Conservation (phyloP, 1,140 invertebrate species). For the Penaeus vannamei region DNA sequence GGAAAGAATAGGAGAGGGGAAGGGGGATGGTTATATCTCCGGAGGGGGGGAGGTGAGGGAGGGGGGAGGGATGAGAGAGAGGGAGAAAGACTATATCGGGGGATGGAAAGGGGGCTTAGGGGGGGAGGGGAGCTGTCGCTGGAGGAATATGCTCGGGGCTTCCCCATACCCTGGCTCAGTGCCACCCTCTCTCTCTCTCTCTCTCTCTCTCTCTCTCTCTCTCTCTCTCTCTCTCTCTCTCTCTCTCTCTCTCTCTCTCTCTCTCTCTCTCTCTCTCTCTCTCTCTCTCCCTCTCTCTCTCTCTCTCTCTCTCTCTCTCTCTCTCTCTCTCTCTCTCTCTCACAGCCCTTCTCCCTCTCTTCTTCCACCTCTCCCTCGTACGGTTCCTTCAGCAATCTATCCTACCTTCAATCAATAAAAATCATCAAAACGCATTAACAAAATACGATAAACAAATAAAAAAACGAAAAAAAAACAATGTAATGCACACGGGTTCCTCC, state of each 20-base stretch:
- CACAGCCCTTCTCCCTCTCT: background rate
- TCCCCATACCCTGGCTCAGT: background rate
- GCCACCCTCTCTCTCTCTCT: conserved; percentile 13
- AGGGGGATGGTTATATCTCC: no score
- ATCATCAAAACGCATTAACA: no score
- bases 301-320: no score
- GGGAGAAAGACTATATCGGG: background rate
- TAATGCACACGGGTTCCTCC: no score
- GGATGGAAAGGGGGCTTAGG: background rate
- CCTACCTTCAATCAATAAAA: background rate
- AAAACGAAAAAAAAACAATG: no score
- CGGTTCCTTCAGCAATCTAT: background rate
- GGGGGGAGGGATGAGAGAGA: background rate
- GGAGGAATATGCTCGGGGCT: background rate
- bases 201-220: conserved; percentile 18
- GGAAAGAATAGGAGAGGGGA: background rate
- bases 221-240: background rate
- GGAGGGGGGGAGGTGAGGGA: background rate
- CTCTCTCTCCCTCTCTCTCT: background rate
- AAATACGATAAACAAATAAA: no score
- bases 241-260: background rate
- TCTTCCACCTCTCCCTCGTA: background rate
- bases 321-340: background rate
- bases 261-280: background rate
- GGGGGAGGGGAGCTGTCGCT: background rate